Evolutionary conservation across 2,888 invertebrate genomes (phyloP).

Genomic region (Mythimna pallens): DNA sequence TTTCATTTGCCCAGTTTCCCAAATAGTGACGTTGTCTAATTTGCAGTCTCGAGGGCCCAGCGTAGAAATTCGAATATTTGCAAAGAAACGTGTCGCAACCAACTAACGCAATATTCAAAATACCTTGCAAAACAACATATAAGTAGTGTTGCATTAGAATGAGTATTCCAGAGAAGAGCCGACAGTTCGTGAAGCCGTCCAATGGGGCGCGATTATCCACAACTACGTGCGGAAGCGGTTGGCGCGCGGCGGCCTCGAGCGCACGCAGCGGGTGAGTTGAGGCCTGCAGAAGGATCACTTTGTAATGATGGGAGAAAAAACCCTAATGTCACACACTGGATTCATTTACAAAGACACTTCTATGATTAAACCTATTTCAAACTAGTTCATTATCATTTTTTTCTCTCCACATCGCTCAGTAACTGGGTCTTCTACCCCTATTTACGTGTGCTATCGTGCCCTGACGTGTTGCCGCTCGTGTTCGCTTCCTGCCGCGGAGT

Average conservation of each 20-base stretch:
- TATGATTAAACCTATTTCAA: background rate
- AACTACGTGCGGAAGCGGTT: conserved; percentile 23
- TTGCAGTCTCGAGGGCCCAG: too few species aligned
- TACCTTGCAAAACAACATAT: background rate
- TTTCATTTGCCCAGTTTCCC: too few species aligned
- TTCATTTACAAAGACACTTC: background rate
- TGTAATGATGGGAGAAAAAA: background rate
- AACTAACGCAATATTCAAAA: too few species aligned
- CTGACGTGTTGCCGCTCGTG: conserved; percentile 37
- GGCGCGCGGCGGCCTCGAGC: conserved; percentile 21
- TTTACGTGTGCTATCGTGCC: background rate
- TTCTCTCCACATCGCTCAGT: too few species aligned
- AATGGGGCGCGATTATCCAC: conserved; percentile 39
- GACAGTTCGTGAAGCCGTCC: conserved; percentile 4
- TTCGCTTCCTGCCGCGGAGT: conserved; percentile 60
- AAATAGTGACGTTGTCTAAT: too few species aligned
- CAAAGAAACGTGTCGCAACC: too few species aligned
- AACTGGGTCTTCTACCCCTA: conserved; percentile 19
- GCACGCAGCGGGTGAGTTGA: conserved; percentile 9
- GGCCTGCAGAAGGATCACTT: conserved; percentile 16
- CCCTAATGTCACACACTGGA: background rate
- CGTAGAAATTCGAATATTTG: too few species aligned
- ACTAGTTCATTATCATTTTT: background rate
- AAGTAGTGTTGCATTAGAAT: background rate
- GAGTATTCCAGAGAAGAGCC: conserved; percentile 3